Percentiles rank a stretch among this genome's conserved stretches.
phyloP scores from a whole-genome alignment of 2,797 vertebrate genomes.

The Amphiprion clarkii region DNA sequence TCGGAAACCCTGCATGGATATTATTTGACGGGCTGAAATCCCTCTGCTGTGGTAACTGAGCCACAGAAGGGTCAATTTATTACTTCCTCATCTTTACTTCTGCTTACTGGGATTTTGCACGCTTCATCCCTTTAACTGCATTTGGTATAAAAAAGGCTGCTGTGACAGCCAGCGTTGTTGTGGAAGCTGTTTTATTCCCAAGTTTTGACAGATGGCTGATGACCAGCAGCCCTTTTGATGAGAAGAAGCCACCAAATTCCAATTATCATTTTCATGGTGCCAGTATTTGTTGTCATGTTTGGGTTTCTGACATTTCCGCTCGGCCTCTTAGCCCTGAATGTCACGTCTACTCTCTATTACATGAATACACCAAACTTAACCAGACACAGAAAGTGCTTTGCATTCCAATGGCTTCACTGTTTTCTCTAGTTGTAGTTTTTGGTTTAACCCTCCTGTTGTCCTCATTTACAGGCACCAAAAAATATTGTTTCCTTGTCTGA shows the following conservation, averaged over 20 bases:
- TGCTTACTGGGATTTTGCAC: conserved; percentile 33
- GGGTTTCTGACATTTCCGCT: conserved; percentile 14
- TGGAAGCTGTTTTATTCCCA: conserved; percentile 35
- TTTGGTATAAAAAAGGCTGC: conserved; percentile 38
- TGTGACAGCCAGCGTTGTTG: conserved; percentile 29
- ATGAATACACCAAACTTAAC: conserved; percentile 8
- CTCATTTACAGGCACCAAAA: not conserved
- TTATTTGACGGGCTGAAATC: not conserved
- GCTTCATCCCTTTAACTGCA: conserved; percentile 32
- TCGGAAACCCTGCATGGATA: conserved; percentile 23
- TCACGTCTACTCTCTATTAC: not conserved
- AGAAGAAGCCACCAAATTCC: not conserved
- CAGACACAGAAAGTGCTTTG: not conserved
- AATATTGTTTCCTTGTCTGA: too few species aligned
- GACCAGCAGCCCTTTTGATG: conserved; percentile 24
- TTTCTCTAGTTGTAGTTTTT: conserved; percentile 1
- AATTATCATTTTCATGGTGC: not conserved
- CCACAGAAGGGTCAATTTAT: conserved; percentile 29
- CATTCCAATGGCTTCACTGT: not conserved
- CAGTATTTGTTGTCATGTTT: conserved; percentile 7
- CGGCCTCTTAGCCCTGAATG: not conserved
- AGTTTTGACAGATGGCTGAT: conserved; percentile 31
- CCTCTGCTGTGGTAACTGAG: not conserved
- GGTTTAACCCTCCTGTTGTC: too few species aligned
- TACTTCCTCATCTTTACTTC: conserved; percentile 22